Conservation (phyloP, 2,888 invertebrate genomes). For the Diarsia rubi region DNA sequence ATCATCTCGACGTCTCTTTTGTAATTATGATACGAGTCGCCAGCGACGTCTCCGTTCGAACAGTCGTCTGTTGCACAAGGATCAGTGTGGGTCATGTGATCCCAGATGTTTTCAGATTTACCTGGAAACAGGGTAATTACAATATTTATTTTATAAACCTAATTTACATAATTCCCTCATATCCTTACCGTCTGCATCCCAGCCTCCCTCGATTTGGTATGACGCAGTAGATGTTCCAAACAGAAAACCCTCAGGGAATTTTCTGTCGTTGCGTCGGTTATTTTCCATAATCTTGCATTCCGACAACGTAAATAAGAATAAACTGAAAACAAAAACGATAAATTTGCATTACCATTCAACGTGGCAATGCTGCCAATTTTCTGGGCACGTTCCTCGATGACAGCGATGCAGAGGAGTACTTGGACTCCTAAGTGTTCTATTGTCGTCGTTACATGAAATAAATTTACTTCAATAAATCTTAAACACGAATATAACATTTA, state of each 20-base stretch:
- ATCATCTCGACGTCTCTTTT: conserved; percentile 89
- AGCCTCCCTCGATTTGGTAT: conserved; percentile 73
- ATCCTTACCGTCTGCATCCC: conserved; percentile 72
- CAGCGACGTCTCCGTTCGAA: conserved; percentile 91
- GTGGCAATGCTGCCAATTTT: too few species aligned
- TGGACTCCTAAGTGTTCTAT: too few species aligned
- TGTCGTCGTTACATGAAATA: too few species aligned
- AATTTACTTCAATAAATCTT: too few species aligned
- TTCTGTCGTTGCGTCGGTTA: conserved; percentile 10
- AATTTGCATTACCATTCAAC: too few species aligned
- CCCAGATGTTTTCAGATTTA: conserved; percentile 92
- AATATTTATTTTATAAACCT: neutral
- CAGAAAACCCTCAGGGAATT: conserved; percentile 57
- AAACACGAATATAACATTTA: too few species aligned
- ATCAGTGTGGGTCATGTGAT: conserved; percentile 87
- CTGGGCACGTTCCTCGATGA: too few species aligned
- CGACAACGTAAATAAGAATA: conserved; percentile 15
- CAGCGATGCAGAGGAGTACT: too few species aligned
- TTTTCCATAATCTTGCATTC: conserved; percentile 4
- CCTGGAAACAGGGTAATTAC: conserved; percentile 73
- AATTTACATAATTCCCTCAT: neutral
- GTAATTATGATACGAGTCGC: conserved; percentile 91
- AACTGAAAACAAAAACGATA: conserved; percentile 12
- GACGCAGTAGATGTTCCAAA: conserved; percentile 72
- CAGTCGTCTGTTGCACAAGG: conserved; percentile 87